phyloP scores from a whole-genome alignment of 2,888 invertebrate species.

The Epinotia bilunana region DNA sequence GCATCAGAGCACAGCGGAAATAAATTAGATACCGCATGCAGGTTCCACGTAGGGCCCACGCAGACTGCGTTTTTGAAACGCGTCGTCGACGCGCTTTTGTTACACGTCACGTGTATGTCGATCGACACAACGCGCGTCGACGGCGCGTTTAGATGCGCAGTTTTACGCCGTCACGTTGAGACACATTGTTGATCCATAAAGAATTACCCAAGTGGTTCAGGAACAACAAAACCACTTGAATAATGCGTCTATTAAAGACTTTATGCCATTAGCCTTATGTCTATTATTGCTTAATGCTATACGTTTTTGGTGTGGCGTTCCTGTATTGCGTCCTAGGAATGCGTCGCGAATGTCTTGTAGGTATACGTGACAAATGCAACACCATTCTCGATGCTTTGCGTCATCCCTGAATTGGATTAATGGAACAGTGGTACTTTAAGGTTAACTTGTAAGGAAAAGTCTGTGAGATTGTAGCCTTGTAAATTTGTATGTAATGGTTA shows the following conservation, averaged over 20 bases:
- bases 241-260: not conserved
- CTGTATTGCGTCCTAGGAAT: conserved; percentile 9
- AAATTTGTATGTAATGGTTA: too few species aligned
- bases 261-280: not conserved
- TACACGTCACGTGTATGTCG: too few species aligned
- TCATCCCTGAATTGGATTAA: not conserved
- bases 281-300: not conserved
- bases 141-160: not conserved
- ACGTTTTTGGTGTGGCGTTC: not conserved
- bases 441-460: too few species aligned
- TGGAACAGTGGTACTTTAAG: not conserved
- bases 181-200: not conserved
- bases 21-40: not conserved
- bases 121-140: too few species aligned
- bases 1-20: not conserved
- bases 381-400: not conserved
- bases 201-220: not conserved
- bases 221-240: not conserved
- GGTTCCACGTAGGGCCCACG: not conserved
- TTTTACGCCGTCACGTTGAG: not conserved
- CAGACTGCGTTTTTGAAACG: too few species aligned
- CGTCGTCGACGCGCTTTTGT: too few species aligned
- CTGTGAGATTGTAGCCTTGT: too few species aligned
- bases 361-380: conserved; percentile 25
- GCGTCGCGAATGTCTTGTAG: conserved; percentile 11